Evolutionary conservation across 2,113 vertebrate species (phyloP).

Genomic region (Mesoclemmys tuberculata): DNA sequence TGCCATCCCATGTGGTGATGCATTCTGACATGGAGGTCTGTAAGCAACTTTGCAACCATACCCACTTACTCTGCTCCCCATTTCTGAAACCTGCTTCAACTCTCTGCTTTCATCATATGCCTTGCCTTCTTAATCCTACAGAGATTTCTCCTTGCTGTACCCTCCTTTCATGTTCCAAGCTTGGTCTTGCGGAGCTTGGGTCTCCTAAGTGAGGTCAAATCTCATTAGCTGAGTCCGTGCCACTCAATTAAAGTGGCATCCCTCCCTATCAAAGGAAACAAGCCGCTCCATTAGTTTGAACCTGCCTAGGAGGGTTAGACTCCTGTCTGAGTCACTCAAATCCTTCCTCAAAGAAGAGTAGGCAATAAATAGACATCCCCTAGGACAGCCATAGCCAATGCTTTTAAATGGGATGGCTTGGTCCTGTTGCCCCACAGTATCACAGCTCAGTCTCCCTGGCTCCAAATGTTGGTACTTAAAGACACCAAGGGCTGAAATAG

Average conservation of each 20-base stretch:
- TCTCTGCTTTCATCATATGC: neutral
- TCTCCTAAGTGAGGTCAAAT: neutral
- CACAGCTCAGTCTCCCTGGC: neutral
- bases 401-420: neutral
- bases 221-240: neutral
- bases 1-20: neutral
- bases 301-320: neutral
- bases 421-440: neutral
- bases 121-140: neutral
- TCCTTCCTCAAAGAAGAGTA: neutral
- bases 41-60: neutral
- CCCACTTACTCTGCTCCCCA: neutral
- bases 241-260: neutral
- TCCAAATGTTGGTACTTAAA: neutral
- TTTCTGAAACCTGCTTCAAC: neutral
- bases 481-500: neutral
- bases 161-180: neutral
- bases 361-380: fast-evolving
- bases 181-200: neutral
- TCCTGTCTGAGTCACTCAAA: neutral
- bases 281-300: neutral
- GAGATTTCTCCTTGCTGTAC: neutral
- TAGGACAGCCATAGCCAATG: neutral
- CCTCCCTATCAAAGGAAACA: neutral
- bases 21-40: neutral